Conservation (phyloP, 2,888 invertebrate genomes). For the Kryphioiulus occultus region DNA sequence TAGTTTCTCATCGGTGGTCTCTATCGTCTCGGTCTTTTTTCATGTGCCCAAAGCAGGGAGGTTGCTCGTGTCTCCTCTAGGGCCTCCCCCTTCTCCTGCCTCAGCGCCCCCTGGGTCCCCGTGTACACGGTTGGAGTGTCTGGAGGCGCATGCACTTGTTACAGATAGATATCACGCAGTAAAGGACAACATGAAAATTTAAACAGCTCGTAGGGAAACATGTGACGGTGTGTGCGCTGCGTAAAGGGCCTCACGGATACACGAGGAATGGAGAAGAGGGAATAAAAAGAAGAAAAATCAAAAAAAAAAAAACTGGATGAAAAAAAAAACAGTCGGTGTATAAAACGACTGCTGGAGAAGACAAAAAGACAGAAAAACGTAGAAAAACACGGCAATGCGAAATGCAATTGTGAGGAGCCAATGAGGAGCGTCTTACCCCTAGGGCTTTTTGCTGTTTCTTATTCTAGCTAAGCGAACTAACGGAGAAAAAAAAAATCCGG, state of each 20-base stretch:
- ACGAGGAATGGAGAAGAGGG: neutral
- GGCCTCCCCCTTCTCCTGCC: neutral
- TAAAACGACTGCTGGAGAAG: neutral
- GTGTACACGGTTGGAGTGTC: neutral
- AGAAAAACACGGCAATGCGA: too few species aligned
- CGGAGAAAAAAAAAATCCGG: neutral
- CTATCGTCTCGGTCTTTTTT: neutral
- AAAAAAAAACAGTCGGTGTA: neutral
- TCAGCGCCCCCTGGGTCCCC: neutral
- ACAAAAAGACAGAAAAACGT: neutral
- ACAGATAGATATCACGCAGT: constrained; percentile 35
- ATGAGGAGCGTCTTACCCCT: neutral
- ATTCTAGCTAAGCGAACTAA: neutral
- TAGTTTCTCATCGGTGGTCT: neutral
- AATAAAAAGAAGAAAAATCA: neutral
- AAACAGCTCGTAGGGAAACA: constrained; percentile 24
- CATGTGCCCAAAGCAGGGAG: neutral
- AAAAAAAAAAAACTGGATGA: neutral
- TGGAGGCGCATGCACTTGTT: constrained; percentile 27
- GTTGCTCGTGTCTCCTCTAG: neutral
- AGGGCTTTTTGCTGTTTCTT: neutral
- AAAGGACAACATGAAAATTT: constrained; percentile 39
- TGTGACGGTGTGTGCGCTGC: neutral
- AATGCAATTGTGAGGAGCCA: neutral
- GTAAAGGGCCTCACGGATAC: neutral